A percentile compares a stretch with the other conserved stretches of the same genome.
Conservation (phyloP, 2,888 invertebrate genomes). For the Protophormia terraenovae region DNA sequence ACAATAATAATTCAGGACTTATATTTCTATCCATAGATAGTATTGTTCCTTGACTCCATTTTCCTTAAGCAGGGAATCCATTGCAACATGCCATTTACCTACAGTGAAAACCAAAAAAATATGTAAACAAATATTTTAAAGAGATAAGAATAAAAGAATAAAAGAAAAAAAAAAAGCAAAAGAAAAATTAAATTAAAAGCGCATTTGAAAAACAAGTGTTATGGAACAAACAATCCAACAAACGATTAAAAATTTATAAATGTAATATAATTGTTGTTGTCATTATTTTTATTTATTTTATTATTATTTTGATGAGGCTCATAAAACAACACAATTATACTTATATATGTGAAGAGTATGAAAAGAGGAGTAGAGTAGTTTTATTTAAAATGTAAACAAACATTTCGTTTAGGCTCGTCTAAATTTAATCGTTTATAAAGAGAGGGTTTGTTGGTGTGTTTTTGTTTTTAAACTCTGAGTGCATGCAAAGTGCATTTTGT, state of each 20-base stretch:
- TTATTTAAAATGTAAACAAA: constrained; percentile 30
- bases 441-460: not conserved
- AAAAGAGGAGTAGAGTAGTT: not conserved
- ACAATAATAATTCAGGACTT: too few species aligned
- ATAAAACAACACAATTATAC: too few species aligned
- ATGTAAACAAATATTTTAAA: too few species aligned
- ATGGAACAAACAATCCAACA: not conserved
- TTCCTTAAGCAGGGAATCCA: too few species aligned
- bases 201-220: constrained; percentile 44
- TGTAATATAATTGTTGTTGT: not conserved
- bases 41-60: too few species aligned
- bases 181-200: not conserved
- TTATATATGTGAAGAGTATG: not conserved
- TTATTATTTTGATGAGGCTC: constrained; percentile 8
- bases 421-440: not conserved
- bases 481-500: not conserved
- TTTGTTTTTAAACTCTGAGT: too few species aligned
- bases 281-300: not conserved
- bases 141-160: not conserved
- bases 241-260: not conserved
- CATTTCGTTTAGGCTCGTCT: not conserved
- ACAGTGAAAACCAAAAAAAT: too few species aligned
- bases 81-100: too few species aligned
- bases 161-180: too few species aligned
- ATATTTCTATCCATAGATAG: too few species aligned